A percentile compares a stretch with the other conserved stretches of the same genome.
Evolutionary conservation across 2,888 invertebrate species (phyloP).

Genomic region (Epicampocera succincta): DNA sequence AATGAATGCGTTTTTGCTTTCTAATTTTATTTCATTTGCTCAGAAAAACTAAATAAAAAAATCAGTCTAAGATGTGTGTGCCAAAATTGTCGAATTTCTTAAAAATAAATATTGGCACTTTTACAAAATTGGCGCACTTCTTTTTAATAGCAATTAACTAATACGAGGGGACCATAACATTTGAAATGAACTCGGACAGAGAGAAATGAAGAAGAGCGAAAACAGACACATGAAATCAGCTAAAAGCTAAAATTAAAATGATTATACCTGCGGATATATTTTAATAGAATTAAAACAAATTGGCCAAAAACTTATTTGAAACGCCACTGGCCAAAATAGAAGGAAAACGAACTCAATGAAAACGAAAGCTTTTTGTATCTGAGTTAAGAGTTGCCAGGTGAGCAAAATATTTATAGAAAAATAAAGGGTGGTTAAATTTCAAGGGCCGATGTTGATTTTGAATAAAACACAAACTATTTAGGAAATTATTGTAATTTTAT

Average conservation of each 20-base stretch:
- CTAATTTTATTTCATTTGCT: conserved; percentile 57
- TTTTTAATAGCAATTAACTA: conserved; percentile 66
- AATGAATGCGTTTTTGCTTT: conserved; percentile 62
- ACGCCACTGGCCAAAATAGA: conserved; percentile 11
- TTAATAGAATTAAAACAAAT: background rate
- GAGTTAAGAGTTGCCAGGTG: conserved; percentile 1
- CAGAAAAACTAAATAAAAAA: conserved; percentile 34
- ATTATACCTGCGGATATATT: conserved; percentile 24
- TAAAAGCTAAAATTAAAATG: conserved; percentile 24
- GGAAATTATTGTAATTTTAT: too few species aligned
- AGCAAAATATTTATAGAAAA: too few species aligned
- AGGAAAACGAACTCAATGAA: background rate
- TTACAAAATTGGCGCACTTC: conserved; percentile 71
- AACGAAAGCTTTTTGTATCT: conserved; percentile 15
- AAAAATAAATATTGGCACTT: conserved; percentile 70
- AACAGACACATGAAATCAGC: conserved; percentile 34
- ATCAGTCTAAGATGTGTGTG: conserved; percentile 62
- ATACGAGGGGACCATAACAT: conserved; percentile 55
- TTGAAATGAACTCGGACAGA: conserved; percentile 52
- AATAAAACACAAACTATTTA: too few species aligned
- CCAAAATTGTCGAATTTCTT: conserved; percentile 67
- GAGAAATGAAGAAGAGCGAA: conserved; percentile 20
- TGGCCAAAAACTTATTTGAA: background rate
- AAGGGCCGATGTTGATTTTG: too few species aligned
- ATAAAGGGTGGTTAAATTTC: too few species aligned